Conservation (phyloP, 1,140 invertebrate species). For the Halesus radiatus region DNA sequence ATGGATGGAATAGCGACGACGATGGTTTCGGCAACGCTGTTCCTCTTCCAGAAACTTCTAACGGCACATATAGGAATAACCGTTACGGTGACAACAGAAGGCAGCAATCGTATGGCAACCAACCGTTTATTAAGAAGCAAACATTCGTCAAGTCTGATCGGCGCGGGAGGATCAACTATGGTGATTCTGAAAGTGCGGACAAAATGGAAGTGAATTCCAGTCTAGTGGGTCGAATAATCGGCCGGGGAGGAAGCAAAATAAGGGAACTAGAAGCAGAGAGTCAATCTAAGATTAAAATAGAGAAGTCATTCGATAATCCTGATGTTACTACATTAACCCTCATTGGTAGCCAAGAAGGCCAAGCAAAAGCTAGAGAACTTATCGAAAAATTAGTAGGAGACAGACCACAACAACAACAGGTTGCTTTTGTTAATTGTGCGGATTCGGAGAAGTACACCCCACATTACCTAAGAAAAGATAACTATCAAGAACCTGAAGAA, state of each 20-base stretch:
- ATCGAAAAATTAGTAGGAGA: slow-evolving; percentile 66
- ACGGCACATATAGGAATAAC: neutral
- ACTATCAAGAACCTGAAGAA: slow-evolving; percentile 60
- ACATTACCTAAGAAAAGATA: slow-evolving; percentile 60
- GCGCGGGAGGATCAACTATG: neutral
- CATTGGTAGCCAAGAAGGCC: slow-evolving; percentile 69
- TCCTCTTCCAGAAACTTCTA: neutral
- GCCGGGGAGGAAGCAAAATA: slow-evolving; percentile 83
- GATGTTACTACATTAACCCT: slow-evolving; percentile 69
- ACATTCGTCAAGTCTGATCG: slow-evolving; percentile 7
- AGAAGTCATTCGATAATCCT: slow-evolving; percentile 63
- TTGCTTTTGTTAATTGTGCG: slow-evolving; percentile 34
- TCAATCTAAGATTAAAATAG: slow-evolving; percentile 63
- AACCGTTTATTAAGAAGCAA: neutral
- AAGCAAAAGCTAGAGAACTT: slow-evolving; percentile 69
- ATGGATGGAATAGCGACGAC: slow-evolving; percentile 39
- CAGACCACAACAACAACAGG: slow-evolving; percentile 12
- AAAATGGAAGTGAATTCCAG: slow-evolving; percentile 34
- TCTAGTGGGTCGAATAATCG: slow-evolving; percentile 68
- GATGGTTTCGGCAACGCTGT: neutral
- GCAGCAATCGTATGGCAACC: neutral
- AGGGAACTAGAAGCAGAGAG: slow-evolving; percentile 75
- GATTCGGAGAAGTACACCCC: slow-evolving; percentile 49
- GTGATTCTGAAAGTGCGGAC: neutral
- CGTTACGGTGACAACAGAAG: neutral